Evolutionary conservation across 1,140 invertebrate genomes (phyloP).

Genomic region (Phthorimaea operculella): DNA sequence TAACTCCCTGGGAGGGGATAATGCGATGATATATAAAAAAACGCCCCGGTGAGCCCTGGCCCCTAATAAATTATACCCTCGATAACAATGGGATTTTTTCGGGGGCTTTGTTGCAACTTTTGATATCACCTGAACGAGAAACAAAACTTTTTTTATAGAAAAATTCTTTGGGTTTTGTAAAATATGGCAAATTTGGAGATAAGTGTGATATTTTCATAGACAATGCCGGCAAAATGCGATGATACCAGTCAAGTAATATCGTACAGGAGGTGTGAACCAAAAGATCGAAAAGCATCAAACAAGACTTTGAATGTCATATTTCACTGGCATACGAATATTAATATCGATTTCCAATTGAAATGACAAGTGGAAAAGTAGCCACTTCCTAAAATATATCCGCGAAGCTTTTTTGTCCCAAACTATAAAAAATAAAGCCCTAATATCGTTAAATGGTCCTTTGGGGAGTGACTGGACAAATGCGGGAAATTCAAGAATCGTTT

Average conservation of each 20-base stretch:
- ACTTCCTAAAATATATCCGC: slow-evolving; percentile 44
- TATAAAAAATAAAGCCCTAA: slow-evolving; percentile 68
- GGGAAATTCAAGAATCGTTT: slow-evolving; percentile 34
- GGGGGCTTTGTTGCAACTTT: slow-evolving; percentile 64
- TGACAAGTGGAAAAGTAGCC: slow-evolving; percentile 25
- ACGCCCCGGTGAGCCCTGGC: slow-evolving; percentile 54
- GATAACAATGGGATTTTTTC: slow-evolving; percentile 68
- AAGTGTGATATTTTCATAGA: too few relatives aligned
- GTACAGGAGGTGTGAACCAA: too few relatives aligned
- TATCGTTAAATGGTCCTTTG: slow-evolving; percentile 65
- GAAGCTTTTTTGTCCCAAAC: slow-evolving; percentile 56
- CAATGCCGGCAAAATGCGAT: too few relatives aligned
- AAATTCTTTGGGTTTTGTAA: too few relatives aligned
- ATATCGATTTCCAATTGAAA: neutral
- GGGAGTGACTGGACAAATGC: slow-evolving; percentile 61
- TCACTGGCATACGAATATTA: too few relatives aligned
- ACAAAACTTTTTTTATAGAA: too few relatives aligned
- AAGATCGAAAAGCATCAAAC: too few relatives aligned
- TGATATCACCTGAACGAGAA: slow-evolving; percentile 60
- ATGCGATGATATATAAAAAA: slow-evolving; percentile 69
- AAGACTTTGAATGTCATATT: too few relatives aligned
- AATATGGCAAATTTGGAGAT: too few relatives aligned
- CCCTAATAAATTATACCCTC: slow-evolving; percentile 67
- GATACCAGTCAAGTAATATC: too few relatives aligned
- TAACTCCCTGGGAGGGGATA: slow-evolving; percentile 64